phyloP scores from a whole-genome alignment of 2,797 vertebrate genomes.

The Lindbergichthys nudifrons region DNA sequence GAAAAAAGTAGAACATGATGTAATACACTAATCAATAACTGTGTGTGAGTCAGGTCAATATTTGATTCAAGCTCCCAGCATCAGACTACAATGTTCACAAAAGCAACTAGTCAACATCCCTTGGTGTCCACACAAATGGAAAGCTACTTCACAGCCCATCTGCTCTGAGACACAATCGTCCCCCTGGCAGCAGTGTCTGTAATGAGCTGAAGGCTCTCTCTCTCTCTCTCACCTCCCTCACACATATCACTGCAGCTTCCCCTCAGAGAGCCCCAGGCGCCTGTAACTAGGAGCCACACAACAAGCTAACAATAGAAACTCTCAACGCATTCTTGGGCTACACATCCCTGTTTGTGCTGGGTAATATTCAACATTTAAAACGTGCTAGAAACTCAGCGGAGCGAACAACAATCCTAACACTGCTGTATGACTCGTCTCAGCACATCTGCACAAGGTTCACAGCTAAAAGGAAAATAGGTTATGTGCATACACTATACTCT shows the following conservation, averaged over 20 bases:
- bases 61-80: conserved; percentile 17
- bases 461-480: neutral
- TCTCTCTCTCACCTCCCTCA: conserved; percentile 67
- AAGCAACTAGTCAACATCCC: conserved; percentile 28
- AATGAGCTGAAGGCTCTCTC: conserved; percentile 50
- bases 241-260: conserved; percentile 43
- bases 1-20: conserved; percentile 40
- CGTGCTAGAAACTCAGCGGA: neutral
- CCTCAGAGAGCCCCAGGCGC: conserved; percentile 30
- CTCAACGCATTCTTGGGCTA: conserved; percentile 21
- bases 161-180: conserved; percentile 34
- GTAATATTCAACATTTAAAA: conserved; percentile 9
- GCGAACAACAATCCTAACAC: neutral
- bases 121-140: conserved; percentile 8
- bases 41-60: conserved; percentile 40
- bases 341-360: neutral
- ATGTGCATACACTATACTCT: neutral
- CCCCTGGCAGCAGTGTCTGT: conserved; percentile 53
- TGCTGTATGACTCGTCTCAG: neutral
- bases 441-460: neutral
- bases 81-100: conserved; percentile 15
- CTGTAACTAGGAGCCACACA: conserved; percentile 40
- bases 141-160: conserved; percentile 45
- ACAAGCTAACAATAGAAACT: conserved; percentile 51
- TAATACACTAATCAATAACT: conserved; percentile 17